These are phyloP conservation scores for Tachysurus fulvidraco DNA, from an alignment of 2,113 vertebrate genomes.

Conservation along the genomic window DNA sequence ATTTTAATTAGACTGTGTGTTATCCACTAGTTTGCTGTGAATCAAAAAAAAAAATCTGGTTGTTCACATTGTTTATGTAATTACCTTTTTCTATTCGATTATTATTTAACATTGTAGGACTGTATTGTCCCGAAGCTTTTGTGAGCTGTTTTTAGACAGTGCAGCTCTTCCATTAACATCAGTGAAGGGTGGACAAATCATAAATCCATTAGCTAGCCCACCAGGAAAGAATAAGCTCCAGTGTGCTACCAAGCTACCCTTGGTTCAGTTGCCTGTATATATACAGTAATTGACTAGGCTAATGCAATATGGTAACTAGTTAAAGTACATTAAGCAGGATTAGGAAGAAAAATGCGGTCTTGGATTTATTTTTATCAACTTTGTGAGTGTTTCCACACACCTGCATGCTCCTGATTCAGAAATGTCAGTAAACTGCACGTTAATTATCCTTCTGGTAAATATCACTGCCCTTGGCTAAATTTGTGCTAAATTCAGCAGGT, in stretches of 20 bases:
- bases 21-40: background rate
- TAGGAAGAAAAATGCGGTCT: background rate
- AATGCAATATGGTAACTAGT: slow-evolving; percentile 11
- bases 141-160: background rate
- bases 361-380: background rate
- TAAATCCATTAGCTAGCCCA: slow-evolving; percentile 8
- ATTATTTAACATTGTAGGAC: background rate
- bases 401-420: background rate
- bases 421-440: background rate
- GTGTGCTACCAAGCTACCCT: slow-evolving; percentile 8
- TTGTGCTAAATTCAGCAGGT: background rate
- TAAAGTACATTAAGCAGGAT: background rate
- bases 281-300: slow-evolving; percentile 11
- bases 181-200: slow-evolving; percentile 2
- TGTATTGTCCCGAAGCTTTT: background rate
- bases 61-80: background rate
- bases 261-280: slow-evolving; percentile 15
- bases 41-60: background rate
- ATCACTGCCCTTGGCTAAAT: background rate
- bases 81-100: background rate
- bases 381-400: background rate
- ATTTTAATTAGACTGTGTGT: background rate
- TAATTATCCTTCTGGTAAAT: background rate
- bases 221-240: background rate
- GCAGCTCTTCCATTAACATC: slow-evolving; percentile 24